Conservation (phyloP, 2,888 invertebrate genomes). For the Epsilonema sp. region DNA sequence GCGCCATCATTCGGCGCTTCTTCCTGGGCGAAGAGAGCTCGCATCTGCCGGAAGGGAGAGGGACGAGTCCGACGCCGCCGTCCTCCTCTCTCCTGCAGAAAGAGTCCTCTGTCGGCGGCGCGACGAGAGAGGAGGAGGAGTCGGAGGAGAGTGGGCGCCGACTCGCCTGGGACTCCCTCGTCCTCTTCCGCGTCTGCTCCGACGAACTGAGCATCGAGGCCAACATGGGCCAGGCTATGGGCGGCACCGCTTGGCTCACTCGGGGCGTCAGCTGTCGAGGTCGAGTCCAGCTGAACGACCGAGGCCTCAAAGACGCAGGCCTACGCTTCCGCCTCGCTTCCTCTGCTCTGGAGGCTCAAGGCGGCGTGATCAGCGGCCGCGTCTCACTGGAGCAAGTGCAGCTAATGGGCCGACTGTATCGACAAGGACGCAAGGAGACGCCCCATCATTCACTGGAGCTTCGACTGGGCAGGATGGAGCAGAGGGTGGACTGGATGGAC, state of each 20-base stretch:
- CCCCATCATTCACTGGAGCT: neutral
- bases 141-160: no score
- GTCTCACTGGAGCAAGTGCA: slow-evolving; percentile 72
- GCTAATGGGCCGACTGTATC: slow-evolving; percentile 16
- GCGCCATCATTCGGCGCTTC: slow-evolving; percentile 70
- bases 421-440: slow-evolving; percentile 5
- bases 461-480: slow-evolving; percentile 47
- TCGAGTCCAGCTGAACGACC: neutral
- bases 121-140: neutral
- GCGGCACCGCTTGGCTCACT: slow-evolving; percentile 56
- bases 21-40: slow-evolving; percentile 64
- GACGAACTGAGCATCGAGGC: slow-evolving; percentile 86
- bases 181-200: slow-evolving; percentile 84
- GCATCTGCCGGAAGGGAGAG: neutral
- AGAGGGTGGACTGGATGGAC: slow-evolving; percentile 92
- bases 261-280: slow-evolving; percentile 7
- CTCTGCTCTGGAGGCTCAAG: slow-evolving; percentile 79
- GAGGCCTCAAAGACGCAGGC: slow-evolving; percentile 72
- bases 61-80: neutral
- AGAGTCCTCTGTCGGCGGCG: neutral
- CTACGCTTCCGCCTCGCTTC: slow-evolving; percentile 67
- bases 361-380: slow-evolving; percentile 88
- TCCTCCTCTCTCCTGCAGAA: neutral
- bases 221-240: slow-evolving; percentile 99
- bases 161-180: slow-evolving; percentile 81